Conservation (phyloP, 2,888 invertebrate genomes). For the Trissoscelio sp. region DNA sequence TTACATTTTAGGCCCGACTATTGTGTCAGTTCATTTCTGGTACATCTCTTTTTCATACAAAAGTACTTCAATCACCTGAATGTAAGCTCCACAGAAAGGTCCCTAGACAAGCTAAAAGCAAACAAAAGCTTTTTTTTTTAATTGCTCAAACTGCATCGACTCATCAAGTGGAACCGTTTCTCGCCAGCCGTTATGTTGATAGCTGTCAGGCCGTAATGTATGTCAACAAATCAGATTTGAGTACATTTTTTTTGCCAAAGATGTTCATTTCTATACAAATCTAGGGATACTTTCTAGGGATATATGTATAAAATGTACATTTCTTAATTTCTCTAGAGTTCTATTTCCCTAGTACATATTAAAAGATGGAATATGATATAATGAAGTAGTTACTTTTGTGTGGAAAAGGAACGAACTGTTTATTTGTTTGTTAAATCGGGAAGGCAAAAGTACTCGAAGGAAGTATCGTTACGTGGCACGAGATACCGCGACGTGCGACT, state of each 20-base stretch:
- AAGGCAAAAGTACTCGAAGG: too few species aligned
- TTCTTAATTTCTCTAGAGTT: too few species aligned
- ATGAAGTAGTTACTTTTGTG: too few species aligned
- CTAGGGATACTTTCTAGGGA: too few species aligned
- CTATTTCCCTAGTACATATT: too few species aligned
- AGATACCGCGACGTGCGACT: slow-evolving; percentile 44
- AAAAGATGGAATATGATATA: too few species aligned
- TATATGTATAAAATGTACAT: too few species aligned
- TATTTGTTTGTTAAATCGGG: too few species aligned
- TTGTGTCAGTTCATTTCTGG: slow-evolving; percentile 10
- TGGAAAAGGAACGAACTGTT: too few species aligned
- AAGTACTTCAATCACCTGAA: background rate
- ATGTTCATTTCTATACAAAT: too few species aligned
- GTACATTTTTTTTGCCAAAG: slow-evolving; percentile 56
- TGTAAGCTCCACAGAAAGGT: background rate
- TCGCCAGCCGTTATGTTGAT: slow-evolving; percentile 40
- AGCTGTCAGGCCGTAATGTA: slow-evolving; percentile 34
- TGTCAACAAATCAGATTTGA: slow-evolving; percentile 57
- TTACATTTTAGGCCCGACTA: slow-evolving; percentile 52
- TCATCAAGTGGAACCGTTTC: slow-evolving; percentile 52
- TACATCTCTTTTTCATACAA: background rate
- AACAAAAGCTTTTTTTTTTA: slow-evolving; percentile 17
- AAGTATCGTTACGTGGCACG: too few species aligned
- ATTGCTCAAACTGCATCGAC: slow-evolving; percentile 34
- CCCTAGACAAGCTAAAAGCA: background rate